phyloP scores from a whole-genome alignment of 1,140 invertebrate genomes.

The Drosophila repleta region DNA sequence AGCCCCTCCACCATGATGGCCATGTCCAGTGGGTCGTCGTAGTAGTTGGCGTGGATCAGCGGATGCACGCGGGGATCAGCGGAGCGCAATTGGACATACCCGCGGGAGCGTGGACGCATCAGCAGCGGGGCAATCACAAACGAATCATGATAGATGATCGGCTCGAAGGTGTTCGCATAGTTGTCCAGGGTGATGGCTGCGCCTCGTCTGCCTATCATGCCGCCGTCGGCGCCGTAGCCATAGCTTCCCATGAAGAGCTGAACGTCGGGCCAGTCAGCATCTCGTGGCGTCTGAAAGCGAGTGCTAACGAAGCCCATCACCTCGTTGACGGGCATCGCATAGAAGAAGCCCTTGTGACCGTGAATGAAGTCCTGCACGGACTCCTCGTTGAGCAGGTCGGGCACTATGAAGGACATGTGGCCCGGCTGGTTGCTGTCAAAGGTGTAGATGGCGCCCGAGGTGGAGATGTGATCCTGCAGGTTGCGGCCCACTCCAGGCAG shows the following conservation, averaged over 20 bases:
- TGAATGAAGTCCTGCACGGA: slow-evolving; percentile 86
- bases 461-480: slow-evolving; percentile 91
- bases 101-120: slow-evolving; percentile 89
- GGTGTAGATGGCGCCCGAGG: slow-evolving; percentile 86
- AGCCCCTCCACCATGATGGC: slow-evolving; percentile 90
- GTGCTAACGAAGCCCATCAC: slow-evolving; percentile 91
- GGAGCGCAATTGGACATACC: slow-evolving; percentile 88
- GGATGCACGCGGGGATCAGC: slow-evolving; percentile 89
- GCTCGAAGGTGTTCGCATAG: slow-evolving; percentile 88
- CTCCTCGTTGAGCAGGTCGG: slow-evolving; percentile 85
- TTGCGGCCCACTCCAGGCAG: slow-evolving; percentile 92
- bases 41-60: slow-evolving; percentile 92
- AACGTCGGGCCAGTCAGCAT: slow-evolving; percentile 90
- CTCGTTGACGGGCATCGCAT: slow-evolving; percentile 88
- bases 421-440: slow-evolving; percentile 84
- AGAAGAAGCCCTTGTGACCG: slow-evolving; percentile 86
- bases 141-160: slow-evolving; percentile 88
- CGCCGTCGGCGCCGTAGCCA: slow-evolving; percentile 90
- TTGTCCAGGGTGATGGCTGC: slow-evolving; percentile 88
- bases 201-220: slow-evolving; percentile 87
- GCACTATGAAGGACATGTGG: slow-evolving; percentile 86
- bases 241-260: slow-evolving; percentile 90
- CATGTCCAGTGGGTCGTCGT: slow-evolving; percentile 88
- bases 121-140: slow-evolving; percentile 88
- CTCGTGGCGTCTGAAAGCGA: slow-evolving; percentile 87